These are phyloP conservation scores for Bombus soroeensis DNA, from an alignment of 1,140 invertebrate genomes.

Conservation along the genomic window DNA sequence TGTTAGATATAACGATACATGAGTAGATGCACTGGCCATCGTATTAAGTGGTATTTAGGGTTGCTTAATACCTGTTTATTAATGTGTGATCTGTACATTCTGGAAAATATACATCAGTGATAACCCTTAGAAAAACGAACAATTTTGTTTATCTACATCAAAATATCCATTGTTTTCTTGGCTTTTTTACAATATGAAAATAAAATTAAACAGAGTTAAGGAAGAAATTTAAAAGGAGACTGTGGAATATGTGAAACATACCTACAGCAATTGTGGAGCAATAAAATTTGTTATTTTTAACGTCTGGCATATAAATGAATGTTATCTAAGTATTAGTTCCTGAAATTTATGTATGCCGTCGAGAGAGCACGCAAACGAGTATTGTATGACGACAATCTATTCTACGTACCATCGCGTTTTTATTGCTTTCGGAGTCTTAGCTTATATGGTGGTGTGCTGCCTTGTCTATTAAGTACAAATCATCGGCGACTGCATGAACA, in stretches of 20 bases:
- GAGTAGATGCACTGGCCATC: conserved; percentile 82
- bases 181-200: neutral
- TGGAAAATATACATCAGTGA: conserved; percentile 59
- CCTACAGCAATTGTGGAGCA: conserved; percentile 64
- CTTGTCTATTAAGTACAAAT: conserved; percentile 68
- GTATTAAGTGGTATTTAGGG: conserved; percentile 80
- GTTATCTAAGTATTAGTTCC: conserved; percentile 71
- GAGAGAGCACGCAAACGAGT: conserved; percentile 64
- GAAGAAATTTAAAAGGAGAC: neutral
- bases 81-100: conserved; percentile 76
- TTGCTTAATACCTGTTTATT: conserved; percentile 74
- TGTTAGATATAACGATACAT: conserved; percentile 80
- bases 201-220: conserved; percentile 12
- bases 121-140: conserved; percentile 25
- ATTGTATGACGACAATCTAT: conserved; percentile 57
- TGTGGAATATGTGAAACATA: neutral
- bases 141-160: conserved; percentile 21
- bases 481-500: conserved; percentile 29
- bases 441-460: conserved; percentile 60
- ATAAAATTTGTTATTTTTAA: conserved; percentile 76
- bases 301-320: conserved; percentile 62
- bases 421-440: conserved; percentile 67
- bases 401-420: conserved; percentile 53
- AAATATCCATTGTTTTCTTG: neutral
- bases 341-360: conserved; percentile 66